phyloP scores from a whole-genome alignment of 2,888 invertebrate genomes.

The Diabrotica balteata region DNA sequence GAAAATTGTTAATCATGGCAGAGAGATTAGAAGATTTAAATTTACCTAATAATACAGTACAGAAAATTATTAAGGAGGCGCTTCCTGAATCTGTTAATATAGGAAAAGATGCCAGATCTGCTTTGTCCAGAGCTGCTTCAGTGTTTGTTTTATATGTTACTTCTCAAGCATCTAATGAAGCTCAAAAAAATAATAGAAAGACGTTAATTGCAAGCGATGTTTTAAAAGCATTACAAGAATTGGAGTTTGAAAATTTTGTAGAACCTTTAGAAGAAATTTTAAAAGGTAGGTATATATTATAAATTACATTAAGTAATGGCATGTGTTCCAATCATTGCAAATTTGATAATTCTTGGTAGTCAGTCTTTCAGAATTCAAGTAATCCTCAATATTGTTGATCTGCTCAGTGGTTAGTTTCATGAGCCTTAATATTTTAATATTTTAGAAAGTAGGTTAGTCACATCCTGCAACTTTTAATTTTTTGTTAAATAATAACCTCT shows the following conservation, averaged over 20 bases:
- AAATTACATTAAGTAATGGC: too few relatives aligned
- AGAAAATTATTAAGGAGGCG: conserved; percentile 89
- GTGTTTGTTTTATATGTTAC: conserved; percentile 95
- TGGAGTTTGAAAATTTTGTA: conserved; percentile 90
- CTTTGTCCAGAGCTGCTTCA: conserved; percentile 91
- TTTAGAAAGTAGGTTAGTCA: too few relatives aligned
- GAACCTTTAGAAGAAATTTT: conserved; percentile 79
- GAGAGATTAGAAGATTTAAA: conserved; percentile 94
- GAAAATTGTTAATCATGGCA: conserved; percentile 70
- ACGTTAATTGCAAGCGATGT: conserved; percentile 89
- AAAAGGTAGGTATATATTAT: conserved; percentile 59
- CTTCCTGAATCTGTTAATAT: conserved; percentile 75
- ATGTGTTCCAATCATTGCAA: too few relatives aligned
- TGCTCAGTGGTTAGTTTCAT: too few relatives aligned
- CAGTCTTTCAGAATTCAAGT: too few relatives aligned
- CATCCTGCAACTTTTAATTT: too few relatives aligned
- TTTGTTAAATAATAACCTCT: too few relatives aligned
- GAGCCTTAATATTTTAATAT: too few relatives aligned
- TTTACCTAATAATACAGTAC: conserved; percentile 88
- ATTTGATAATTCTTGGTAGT: too few relatives aligned
- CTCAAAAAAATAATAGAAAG: conserved; percentile 84
- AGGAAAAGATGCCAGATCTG: conserved; percentile 92
- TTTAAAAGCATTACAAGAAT: conserved; percentile 84
- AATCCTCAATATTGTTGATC: too few relatives aligned
- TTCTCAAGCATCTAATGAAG: conserved; percentile 84